Base-by-base conservation (phyloP, 2,113 vertebrate species). In the Acanthisitta chloris region DNA sequence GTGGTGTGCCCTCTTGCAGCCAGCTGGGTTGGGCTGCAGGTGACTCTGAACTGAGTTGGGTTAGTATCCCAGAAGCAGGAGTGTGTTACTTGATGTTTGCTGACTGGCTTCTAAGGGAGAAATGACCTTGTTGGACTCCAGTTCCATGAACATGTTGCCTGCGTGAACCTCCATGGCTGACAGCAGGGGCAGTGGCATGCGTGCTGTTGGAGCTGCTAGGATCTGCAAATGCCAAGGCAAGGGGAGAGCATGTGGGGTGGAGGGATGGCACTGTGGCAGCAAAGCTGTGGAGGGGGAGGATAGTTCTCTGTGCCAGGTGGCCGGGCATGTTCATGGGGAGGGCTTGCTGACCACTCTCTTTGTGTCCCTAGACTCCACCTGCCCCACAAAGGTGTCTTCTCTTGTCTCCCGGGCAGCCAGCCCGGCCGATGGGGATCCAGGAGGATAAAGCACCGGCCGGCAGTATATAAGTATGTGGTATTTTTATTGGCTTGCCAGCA, bases 381-480 rank as follows among this genome's bases (percentile, higher is more conserved):
- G 93, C 94, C 96, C 74, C 95, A 95, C 90, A 97, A 96, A 94
- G 97, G 96, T 90, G 93, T 88, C 87, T 92, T 97, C 80, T 88
- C 84, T 94, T 97, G 94, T 82, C 94, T 97, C 69, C 96, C 92
- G 89, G 96, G 93, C 95, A 95, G 85, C 91, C 96, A 96, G 85
- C 94, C 90, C 13, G 0, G 71, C 81, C 81, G 62, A 79, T 96
- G 96, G 91, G 95, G 94, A 94, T 89, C 95, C 95, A 91, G 93
- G 89, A 98, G 90, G 97, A 97, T 97, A 97, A 97, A 95, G 91
- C 97, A 97, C 96, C 64, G 82, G 59, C 95, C 95, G 16, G 93
- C 79, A 45, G 93, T 97, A 74, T 97, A 97, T 97, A 98, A 97
- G 97, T 97, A 97, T 6, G 96, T 97, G 92, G 93, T 81, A 58